Evolutionary conservation across 2,888 invertebrate genomes (phyloP), one percentile per base, ranked within the genome.

Genomic region (Lasioglossum morio): DNA sequence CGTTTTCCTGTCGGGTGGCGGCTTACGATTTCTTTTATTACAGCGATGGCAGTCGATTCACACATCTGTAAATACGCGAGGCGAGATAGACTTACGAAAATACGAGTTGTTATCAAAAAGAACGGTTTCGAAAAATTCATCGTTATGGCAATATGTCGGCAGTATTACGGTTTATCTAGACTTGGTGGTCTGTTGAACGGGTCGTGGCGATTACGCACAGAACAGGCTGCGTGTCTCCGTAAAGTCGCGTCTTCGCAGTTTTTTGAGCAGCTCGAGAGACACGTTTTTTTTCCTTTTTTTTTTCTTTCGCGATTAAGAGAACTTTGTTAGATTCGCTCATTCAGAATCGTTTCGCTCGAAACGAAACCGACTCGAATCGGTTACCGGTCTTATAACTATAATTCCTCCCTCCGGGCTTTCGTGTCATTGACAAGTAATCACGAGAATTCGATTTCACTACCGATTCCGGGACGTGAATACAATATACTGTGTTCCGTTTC

Each of bases 41-140:
- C 82, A 85, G 74, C 12, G 80, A 76, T 86, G 88, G 79, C 89
- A 89, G 85, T 88, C 76, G 48, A 70, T 80, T 77, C 69, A 66
- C 76, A 80, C 73, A 78, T 80, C 74, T 63, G 40, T 34, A 30
- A 57, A 57, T 66, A 37, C 23, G 57, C 63, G 60, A 79, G 63
- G 78, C 66, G 43, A 85, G 70, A 78, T 70, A 30, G 79, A 69
- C 72, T 77, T 83, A 78, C 27, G 69, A 79, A 78, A 83, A 80
- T 86, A 81, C 46, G 34, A 69, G 72, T 66, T 53, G 73, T 82
- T 70, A 63, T 73, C 43, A 14, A 40, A 75, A 76, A 57, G 43
- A 77, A 78, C 72, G 34, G 79, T 79, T 30, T 46, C 77, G 27
- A 43, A 77, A 81, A 70, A 60, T 57, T 66, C 77, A 73, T 70